These are phyloP conservation scores for Agrilus mali DNA, from an alignment of 2,888 invertebrate species.

Conservation along the genomic window DNA sequence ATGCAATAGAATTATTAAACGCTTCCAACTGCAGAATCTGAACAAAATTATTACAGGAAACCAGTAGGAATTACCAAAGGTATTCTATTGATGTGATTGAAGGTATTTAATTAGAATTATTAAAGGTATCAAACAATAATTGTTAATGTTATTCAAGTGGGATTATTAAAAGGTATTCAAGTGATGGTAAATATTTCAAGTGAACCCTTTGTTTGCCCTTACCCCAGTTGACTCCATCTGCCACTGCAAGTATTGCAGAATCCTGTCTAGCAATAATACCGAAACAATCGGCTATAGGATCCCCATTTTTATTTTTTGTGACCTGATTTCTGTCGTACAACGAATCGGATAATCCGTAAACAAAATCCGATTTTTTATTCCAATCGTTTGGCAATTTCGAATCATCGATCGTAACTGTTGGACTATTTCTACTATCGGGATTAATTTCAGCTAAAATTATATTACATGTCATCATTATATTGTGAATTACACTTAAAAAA, in stretches of 20 bases:
- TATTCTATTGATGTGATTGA: too few species aligned
- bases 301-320: slow-evolving; percentile 55
- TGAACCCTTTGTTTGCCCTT: slow-evolving; percentile 15
- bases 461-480: too few species aligned
- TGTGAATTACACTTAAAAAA: too few species aligned
- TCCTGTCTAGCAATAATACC: slow-evolving; percentile 61
- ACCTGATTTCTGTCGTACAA: slow-evolving; percentile 75
- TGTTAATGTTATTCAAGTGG: too few species aligned
- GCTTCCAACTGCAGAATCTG: too few species aligned
- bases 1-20: too few species aligned
- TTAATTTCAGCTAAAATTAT: too few species aligned
- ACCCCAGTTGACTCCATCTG: slow-evolving; percentile 90
- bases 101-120: neutral
- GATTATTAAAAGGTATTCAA: too few species aligned
- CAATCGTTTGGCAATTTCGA: slow-evolving; percentile 36
- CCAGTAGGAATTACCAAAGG: too few species aligned
- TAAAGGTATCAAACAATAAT: neutral
- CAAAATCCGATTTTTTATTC: slow-evolving; percentile 42
- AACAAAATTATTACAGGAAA: neutral
- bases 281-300: slow-evolving; percentile 81
- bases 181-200: too few species aligned
- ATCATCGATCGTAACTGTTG: slow-evolving; percentile 13
- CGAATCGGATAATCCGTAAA: slow-evolving; percentile 62
- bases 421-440: neutral
- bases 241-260: slow-evolving; percentile 65